Evolutionary conservation across 2,888 invertebrate genomes (phyloP).

Genomic region (Drosophila eohydei): DNA sequence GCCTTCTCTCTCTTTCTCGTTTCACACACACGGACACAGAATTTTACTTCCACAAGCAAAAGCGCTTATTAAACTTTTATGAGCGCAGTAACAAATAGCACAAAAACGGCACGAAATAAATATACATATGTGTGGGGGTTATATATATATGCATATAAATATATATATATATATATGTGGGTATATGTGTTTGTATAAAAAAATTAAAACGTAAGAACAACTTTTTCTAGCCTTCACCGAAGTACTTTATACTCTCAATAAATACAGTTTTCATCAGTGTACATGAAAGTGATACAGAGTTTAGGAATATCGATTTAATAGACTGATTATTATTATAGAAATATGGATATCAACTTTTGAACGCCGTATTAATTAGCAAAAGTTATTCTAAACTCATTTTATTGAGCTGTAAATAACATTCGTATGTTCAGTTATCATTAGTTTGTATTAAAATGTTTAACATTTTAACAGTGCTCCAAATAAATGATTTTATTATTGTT

Average conservation of each 20-base stretch:
- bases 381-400: neutral
- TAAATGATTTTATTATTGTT: neutral
- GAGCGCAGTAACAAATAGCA: slow-evolving; percentile 58
- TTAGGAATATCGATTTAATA: neutral
- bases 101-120: slow-evolving; percentile 31
- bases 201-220: slow-evolving; percentile 50
- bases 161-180: neutral
- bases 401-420: neutral
- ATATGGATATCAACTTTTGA: neutral
- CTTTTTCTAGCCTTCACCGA: slow-evolving; percentile 12
- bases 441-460: neutral
- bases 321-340: neutral
- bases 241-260: slow-evolving; percentile 24
- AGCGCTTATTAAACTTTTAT: slow-evolving; percentile 68
- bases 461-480: neutral
- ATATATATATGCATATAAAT: slow-evolving; percentile 2
- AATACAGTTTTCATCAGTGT: neutral
- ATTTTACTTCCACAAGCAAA: slow-evolving; percentile 16
- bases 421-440: neutral
- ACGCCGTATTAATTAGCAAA: neutral
- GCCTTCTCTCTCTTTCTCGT: slow-evolving; percentile 2
- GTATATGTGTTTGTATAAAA: slow-evolving; percentile 39
- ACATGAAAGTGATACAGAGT: neutral
- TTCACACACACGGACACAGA: neutral
- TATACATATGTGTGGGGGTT: neutral